Percentiles rank a stretch among this genome's conserved stretches.
Conservation (phyloP, 1,140 invertebrate species). For the Neotoxoptera formosana region DNA sequence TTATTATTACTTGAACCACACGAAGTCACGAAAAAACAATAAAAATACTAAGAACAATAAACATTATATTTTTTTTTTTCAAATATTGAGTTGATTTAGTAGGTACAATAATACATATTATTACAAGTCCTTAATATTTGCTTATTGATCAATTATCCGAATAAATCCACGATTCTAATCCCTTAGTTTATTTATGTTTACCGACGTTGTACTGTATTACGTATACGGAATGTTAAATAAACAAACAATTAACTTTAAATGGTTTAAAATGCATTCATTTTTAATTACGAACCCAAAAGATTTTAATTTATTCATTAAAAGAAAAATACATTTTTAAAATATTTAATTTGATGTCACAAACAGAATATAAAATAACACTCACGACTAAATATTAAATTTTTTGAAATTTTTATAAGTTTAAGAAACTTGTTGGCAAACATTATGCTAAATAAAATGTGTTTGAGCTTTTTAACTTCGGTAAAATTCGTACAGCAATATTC, state of each 20-base stretch:
- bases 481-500: not conserved
- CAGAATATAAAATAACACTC: slow-evolving; percentile 1
- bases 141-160: not conserved
- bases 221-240: not conserved
- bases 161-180: not conserved
- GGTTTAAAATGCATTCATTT: not conserved
- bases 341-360: slow-evolving; percentile 12
- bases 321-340: not conserved
- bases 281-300: not conserved
- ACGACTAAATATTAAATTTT: slow-evolving; percentile 1
- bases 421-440: not conserved
- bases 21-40: no score
- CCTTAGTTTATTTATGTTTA: not conserved
- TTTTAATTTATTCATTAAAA: slow-evolving; percentile 16
- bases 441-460: not conserved
- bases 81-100: not conserved
- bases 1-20: not conserved
- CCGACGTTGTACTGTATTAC: not conserved
- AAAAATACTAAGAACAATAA: no score
- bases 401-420: not conserved
- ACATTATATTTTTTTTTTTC: not conserved
- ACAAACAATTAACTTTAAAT: slow-evolving; percentile 8
- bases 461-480: not conserved
- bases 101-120: not conserved
- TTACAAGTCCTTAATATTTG: not conserved